A percentile compares a stretch with the other conserved stretches of the same genome.
phyloP scores from a whole-genome alignment of 1,140 invertebrate genomes.

The Leptinotarsa lineolata region DNA sequence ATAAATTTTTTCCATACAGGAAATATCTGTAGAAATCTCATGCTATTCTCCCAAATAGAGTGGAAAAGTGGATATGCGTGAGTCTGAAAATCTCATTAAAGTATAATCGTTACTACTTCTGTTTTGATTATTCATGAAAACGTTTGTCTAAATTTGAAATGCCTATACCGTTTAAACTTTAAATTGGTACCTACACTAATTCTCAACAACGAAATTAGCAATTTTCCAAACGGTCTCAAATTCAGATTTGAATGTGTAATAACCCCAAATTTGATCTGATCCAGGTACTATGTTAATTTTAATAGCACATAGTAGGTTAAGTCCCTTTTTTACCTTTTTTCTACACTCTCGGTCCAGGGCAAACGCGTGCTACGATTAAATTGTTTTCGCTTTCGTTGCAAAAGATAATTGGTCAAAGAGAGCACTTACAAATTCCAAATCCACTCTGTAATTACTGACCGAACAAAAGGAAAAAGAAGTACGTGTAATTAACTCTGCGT shows the following conservation, averaged over 20 bases:
- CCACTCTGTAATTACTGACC: neutral
- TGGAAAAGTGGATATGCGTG: too few relatives aligned
- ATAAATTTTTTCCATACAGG: too few relatives aligned
- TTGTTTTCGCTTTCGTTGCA: conserved; percentile 16
- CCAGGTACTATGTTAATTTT: conserved; percentile 7
- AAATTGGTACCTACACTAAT: neutral
- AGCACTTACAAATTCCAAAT: conserved; percentile 13
- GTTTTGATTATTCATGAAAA: too few relatives aligned
- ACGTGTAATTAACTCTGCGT: conserved; percentile 5
- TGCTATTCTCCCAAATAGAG: too few relatives aligned
- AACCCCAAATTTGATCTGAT: conserved; percentile 9
- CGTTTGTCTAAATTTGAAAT: neutral
- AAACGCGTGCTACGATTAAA: conserved; percentile 16
- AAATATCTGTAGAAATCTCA: too few relatives aligned
- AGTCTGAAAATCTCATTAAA: too few relatives aligned
- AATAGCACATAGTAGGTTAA: conserved; percentile 7
- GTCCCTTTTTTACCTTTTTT: neutral
- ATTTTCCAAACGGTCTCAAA: neutral
- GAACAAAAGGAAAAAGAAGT: conserved; percentile 5
- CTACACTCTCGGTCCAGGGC: neutral
- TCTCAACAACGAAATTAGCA: neutral
- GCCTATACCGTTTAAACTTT: neutral
- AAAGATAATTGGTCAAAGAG: conserved; percentile 17
- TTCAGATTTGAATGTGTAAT: conserved; percentile 13
- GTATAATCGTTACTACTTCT: too few relatives aligned